phyloP scores from a whole-genome alignment of 1,140 invertebrate species.

The Drosophila quadrilineata region DNA sequence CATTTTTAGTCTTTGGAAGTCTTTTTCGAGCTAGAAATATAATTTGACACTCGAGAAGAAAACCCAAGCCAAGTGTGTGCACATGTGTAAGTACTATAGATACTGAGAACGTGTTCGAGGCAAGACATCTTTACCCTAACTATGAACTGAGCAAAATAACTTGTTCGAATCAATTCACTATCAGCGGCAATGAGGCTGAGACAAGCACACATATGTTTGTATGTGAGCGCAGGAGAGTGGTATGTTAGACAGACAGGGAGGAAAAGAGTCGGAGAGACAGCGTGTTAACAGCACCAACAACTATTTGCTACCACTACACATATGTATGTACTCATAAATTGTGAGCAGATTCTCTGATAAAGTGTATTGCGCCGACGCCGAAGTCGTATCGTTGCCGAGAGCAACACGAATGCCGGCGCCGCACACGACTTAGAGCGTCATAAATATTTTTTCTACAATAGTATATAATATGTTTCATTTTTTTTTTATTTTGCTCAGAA shows the following conservation, averaged over 20 bases:
- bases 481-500: slow-evolving; percentile 46
- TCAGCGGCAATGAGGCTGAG: slow-evolving; percentile 18
- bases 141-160: slow-evolving; percentile 31
- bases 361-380: slow-evolving; percentile 38
- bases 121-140: slow-evolving; percentile 55
- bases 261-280: slow-evolving; percentile 10
- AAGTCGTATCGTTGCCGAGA: no score
- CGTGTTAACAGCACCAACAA: slow-evolving; percentile 28
- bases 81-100: no score
- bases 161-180: slow-evolving; percentile 53
- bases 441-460: slow-evolving; percentile 69
- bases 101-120: slow-evolving; percentile 13
- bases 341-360: slow-evolving; percentile 48
- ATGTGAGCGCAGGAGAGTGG: no score
- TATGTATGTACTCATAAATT: neutral
- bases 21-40: no score
- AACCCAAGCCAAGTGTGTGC: no score
- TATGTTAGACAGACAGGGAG: neutral
- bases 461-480: slow-evolving; percentile 23
- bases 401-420: slow-evolving; percentile 1
- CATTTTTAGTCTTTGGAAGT: no score
- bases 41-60: no score
- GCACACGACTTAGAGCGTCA: slow-evolving; percentile 62
- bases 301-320: slow-evolving; percentile 42
- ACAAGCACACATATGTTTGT: no score